Conservation (phyloP, 2,797 vertebrate genomes). For the Takifugu ocellatus region DNA sequence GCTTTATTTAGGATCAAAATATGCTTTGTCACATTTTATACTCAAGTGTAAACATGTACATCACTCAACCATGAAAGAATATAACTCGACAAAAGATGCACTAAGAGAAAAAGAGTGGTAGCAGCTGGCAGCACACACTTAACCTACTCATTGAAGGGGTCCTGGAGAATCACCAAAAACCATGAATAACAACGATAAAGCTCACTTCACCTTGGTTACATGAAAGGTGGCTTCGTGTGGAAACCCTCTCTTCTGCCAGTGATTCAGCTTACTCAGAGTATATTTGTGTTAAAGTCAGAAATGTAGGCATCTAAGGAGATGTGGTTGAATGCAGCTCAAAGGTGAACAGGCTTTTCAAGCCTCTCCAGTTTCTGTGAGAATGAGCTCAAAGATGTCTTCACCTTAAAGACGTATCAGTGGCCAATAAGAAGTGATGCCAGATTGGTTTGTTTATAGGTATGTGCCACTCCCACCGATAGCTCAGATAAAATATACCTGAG, state of each 20-base stretch:
- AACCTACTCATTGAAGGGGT: slow-evolving; percentile 26
- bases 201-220: no score
- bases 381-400: slow-evolving; percentile 15
- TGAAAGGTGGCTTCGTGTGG: no score
- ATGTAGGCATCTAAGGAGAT: slow-evolving; percentile 13
- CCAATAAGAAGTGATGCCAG: slow-evolving; percentile 49
- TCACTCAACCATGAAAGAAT: slow-evolving; percentile 48
- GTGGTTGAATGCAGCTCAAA: slow-evolving; percentile 15
- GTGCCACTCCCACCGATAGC: slow-evolving; percentile 46
- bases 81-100: slow-evolving; percentile 39
- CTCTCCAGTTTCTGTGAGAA: slow-evolving; percentile 33
- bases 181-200: neutral
- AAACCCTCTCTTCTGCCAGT: no score
- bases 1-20: no score
- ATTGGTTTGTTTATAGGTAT: neutral
- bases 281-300: neutral
- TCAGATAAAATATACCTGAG: slow-evolving; percentile 36
- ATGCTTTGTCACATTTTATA: no score
- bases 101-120: slow-evolving; percentile 28
- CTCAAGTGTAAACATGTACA: neutral
- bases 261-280: no score
- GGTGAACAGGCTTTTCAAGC: slow-evolving; percentile 48
- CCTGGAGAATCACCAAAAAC: slow-evolving; percentile 19
- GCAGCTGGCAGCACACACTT: slow-evolving; percentile 37
- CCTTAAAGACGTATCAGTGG: slow-evolving; percentile 38